A percentile compares a stretch with the other conserved stretches of the same genome.
Evolutionary conservation across 2,113 vertebrate species (phyloP).

Genomic region (Platanista minor): DNA sequence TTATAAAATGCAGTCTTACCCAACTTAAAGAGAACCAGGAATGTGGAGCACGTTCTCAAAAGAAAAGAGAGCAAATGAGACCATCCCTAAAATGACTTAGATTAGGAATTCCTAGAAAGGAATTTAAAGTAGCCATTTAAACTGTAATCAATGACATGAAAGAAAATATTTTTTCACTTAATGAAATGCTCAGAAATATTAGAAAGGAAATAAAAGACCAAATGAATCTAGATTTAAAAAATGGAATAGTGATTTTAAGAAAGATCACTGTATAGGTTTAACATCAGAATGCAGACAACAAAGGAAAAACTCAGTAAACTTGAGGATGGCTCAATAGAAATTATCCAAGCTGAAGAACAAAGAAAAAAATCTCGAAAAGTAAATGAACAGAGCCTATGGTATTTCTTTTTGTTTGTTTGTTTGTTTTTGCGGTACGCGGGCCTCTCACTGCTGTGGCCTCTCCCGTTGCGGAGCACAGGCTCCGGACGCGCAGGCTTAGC

Average conservation of each 20-base stretch:
- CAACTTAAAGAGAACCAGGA: background rate
- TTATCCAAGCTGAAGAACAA: background rate
- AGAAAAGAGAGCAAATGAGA: background rate
- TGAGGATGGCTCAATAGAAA: background rate
- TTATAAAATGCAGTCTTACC: background rate
- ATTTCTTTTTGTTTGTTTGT: too few species aligned
- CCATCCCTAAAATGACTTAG: background rate
- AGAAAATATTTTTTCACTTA: background rate
- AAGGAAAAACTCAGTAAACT: background rate
- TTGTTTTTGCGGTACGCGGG: too few species aligned
- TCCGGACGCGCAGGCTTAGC: too few species aligned
- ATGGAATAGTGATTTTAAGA: background rate
- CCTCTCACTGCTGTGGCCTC: too few species aligned
- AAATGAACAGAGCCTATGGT: background rate
- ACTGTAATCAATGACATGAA: background rate
- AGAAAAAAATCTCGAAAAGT: background rate
- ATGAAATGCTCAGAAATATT: background rate
- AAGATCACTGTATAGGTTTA: background rate
- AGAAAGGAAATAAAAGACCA: background rate
- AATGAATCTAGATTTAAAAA: background rate
- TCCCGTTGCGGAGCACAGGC: too few species aligned
- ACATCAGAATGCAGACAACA: background rate
- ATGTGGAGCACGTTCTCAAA: background rate
- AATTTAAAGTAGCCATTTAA: background rate
- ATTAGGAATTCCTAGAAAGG: background rate